A percentile compares a stretch with the other conserved stretches of the same genome.
Evolutionary conservation across 2,113 vertebrate genomes (phyloP).

Genomic region (Formicarius rufipectus): DNA sequence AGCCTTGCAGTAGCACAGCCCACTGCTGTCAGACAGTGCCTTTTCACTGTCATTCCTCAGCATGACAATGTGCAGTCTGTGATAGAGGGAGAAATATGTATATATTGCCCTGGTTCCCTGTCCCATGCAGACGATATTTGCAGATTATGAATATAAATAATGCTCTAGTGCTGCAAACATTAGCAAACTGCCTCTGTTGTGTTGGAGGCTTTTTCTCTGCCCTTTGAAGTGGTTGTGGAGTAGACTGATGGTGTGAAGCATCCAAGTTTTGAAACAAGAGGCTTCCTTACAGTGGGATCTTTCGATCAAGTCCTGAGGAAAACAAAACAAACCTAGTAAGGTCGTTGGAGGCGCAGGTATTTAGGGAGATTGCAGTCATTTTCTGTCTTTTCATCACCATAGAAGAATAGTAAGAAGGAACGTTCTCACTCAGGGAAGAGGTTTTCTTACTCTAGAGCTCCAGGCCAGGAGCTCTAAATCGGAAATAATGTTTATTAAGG

Average conservation of each 20-base stretch:
- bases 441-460: not conserved
- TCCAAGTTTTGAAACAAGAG: not conserved
- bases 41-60: not conserved
- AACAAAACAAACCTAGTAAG: not conserved
- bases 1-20: not conserved
- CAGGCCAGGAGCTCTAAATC: not conserved
- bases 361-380: not conserved
- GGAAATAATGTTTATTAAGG: not conserved
- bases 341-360: not conserved
- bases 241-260: not conserved
- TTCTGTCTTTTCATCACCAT: not conserved
- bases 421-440: not conserved
- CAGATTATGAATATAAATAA: not conserved
- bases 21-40: accelerated
- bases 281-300: not conserved
- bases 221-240: not conserved
- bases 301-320: not conserved
- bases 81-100: not conserved
- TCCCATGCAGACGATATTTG: not conserved
- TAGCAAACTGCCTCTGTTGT: not conserved
- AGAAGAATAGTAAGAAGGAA: not conserved
- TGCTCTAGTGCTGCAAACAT: not conserved
- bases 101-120: too few relatives aligned
- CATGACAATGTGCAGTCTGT: accelerated
- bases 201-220: not conserved